Evolutionary conservation across 2,888 invertebrate species (phyloP).

Genomic region (Tricholauxania praeusta): DNA sequence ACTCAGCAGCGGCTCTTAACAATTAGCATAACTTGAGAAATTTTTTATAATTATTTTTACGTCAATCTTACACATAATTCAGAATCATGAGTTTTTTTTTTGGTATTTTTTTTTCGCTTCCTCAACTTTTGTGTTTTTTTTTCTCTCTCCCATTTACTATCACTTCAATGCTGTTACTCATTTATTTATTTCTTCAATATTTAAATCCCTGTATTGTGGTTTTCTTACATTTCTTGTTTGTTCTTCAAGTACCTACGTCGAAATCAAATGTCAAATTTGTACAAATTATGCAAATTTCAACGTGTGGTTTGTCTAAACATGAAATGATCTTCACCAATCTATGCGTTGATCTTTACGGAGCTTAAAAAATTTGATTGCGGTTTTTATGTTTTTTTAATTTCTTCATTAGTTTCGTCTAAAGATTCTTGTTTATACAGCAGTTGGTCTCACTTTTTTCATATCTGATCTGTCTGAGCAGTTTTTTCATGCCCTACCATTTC

Average conservation of each 20-base stretch:
- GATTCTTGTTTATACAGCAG: neutral
- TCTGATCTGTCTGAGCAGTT: no score
- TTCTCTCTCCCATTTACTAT: neutral
- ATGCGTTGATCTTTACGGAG: neutral
- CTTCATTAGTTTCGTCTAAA: neutral
- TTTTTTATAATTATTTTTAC: no score
- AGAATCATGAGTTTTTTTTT: no score
- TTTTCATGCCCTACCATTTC: no score
- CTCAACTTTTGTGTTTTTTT: neutral
- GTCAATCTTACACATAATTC: no score
- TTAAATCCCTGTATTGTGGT: neutral
- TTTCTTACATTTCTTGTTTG: neutral
- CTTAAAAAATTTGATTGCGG: neutral
- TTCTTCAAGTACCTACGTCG: neutral
- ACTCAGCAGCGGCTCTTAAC: no score
- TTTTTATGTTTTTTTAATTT: neutral
- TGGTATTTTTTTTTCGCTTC: neutral
- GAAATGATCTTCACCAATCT: no score
- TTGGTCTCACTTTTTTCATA: neutral
- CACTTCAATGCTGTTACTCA: neutral
- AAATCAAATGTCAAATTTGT: conserved; percentile 23
- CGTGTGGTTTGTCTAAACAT: no score
- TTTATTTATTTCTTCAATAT: neutral
- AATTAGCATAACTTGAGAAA: no score
- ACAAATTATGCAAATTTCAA: conserved; percentile 5